Evolutionary conservation across 2,888 invertebrate species (phyloP), one percentile per base, ranked within the genome.

Genomic region (Mylabris sibirica): DNA sequence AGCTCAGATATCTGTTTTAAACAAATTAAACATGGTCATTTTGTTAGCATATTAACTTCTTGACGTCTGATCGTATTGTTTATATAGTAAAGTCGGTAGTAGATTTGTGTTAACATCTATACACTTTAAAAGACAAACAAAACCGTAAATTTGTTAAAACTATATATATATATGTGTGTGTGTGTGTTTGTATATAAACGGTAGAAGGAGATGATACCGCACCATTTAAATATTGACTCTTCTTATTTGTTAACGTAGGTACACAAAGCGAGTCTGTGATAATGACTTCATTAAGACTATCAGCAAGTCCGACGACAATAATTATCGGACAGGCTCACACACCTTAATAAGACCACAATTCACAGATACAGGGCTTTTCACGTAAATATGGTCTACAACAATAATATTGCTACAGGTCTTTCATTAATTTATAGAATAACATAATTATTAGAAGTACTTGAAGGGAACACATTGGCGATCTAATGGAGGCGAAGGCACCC

Each of bases 31-130:
- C 8, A 20, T 17, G 4, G 44, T 14, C 9, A 11, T 11, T 2
- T 9, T 49, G 44, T 49, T 49, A 49, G 20, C 20, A 20, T 49
- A 22, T 49, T 49, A 49, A 49, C 49, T 8, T 49, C 64, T 53
- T 17, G 59, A n/a, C n/a, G 67, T n/a, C 44, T 63, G 63, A 65
- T 67, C 65, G 22, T 60, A 60, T 65, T 78, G 77, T 79, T 79
- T 77, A 72, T 69, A 74, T 76, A 78, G 78, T 78, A 75, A 80
- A 80, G 77, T 78, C 75, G 79, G 79, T 77, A 79, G 78, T 77
- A 68, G 70, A 77, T 80, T 78, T 78, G 73, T 75, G 77, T 75
- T 76, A 78, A 77, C 75, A 71, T 76, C 72, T 44, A 35, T 76
- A 73, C 74, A 73, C 71, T 76, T 76, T 73, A 72, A 74, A 74